These are phyloP conservation scores for Thyatira batis DNA, from an alignment of 2,888 invertebrate genomes.

Conservation along the genomic window DNA sequence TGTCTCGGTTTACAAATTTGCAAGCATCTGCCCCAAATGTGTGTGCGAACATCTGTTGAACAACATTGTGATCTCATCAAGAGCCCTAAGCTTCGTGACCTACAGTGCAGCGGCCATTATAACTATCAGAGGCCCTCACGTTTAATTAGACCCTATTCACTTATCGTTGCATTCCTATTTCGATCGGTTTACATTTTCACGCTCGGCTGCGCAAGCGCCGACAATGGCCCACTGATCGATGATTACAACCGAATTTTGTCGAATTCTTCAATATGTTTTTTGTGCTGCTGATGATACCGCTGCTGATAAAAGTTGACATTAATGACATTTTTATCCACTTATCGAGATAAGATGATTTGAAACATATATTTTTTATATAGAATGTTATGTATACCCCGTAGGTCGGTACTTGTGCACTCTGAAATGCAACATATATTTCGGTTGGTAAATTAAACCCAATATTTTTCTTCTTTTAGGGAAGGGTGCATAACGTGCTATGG, in stretches of 20 bases:
- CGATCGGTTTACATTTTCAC: constrained; percentile 66
- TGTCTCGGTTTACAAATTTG: constrained; percentile 51
- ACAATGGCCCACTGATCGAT: constrained; percentile 55
- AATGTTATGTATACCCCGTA: neutral
- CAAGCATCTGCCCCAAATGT: constrained; percentile 66
- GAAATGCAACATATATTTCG: neutral
- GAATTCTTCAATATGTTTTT: constrained; percentile 4
- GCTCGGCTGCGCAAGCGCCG: constrained; percentile 53
- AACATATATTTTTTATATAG: neutral
- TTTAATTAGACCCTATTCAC: constrained; percentile 77
- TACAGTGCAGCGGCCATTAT: constrained; percentile 48
- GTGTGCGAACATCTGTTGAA: constrained; percentile 69
- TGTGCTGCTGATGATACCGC: neutral
- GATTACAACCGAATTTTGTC: constrained; percentile 50
- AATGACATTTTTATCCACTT: neutral
- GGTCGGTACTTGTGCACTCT: neutral
- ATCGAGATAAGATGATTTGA: neutral
- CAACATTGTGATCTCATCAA: constrained; percentile 35
- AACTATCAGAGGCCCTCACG: constrained; percentile 59
- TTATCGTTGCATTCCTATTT: constrained; percentile 68
- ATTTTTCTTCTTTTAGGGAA: constrained; percentile 42
- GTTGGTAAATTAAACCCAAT: constrained; percentile 14
- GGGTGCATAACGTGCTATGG: constrained; percentile 38
- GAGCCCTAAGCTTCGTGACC: constrained; percentile 60
- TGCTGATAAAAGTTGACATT: neutral